Base-by-base conservation (phyloP, 64 coral and sea anemone genomes). In the Catalaphyllia jardinei region DNA sequence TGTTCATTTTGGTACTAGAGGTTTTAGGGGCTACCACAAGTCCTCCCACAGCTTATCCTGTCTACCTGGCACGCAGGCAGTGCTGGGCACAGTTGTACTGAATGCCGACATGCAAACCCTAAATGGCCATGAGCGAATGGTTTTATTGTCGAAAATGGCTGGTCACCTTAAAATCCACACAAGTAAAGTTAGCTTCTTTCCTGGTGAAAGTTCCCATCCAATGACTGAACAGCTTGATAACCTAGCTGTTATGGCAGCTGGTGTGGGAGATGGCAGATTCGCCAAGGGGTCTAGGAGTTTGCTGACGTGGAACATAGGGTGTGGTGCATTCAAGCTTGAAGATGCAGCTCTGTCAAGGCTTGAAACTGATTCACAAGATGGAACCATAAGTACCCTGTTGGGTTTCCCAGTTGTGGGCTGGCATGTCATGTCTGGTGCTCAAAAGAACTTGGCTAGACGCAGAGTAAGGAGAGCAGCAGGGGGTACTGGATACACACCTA, bases 391-490 rank as follows among this genome's bases (percentile, higher is more conserved):
- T 54, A 29, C 82, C 1, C 42, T 62, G 20, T 46, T 98, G 57
- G 93, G 92, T 1, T 30, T 94, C 27, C 88, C 95, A 39, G 85
- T 98, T 17, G 82, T 94, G 52, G 95, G 95, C n/a, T 98, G 95
- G 95, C 92, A 98, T 89, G 77, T 98, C 9, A 94, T 89, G 27
- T 94, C 92, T 67, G 95, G 95, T 35, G 74, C 94, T n/a, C 95
- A 98, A 54, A 98, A 89, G 74, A 75, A 76, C 52, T 59, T 31
- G 31, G 86, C 83, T 24, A 94, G 78, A 67, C 88, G 55, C 60
- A 89, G 95, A 71, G 61, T 94, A 31, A 82, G 92, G n/a, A 63
- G 88, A 62, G 81, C 88, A 38, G 78, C 63, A 35, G 9, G 42
- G 17, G 63, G 63, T 0, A 50, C 71, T 4, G n/a, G 62, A 7